Evolutionary conservation across 1,140 invertebrate genomes (phyloP).

Genomic region (Drosophila melanogaster): DNA sequence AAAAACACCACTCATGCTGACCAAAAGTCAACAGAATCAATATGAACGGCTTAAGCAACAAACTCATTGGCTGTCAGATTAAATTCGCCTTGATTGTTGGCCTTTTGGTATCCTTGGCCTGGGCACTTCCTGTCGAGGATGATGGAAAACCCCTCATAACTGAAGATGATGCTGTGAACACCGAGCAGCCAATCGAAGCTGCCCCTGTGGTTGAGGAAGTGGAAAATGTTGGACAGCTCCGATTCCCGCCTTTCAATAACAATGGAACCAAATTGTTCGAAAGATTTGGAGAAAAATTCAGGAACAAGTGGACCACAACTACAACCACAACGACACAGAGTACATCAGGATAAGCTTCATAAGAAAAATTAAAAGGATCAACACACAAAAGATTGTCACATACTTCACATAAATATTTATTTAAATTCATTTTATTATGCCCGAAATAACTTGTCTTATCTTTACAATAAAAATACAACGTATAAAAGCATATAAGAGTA

Average conservation of each 20-base stretch:
- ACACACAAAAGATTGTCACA: neutral
- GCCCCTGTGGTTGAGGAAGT: slow-evolving; percentile 2
- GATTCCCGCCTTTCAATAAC: slow-evolving; percentile 21
- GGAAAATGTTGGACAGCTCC: slow-evolving; percentile 2
- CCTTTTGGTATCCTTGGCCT: slow-evolving; percentile 35
- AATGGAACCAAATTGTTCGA: slow-evolving; percentile 21
- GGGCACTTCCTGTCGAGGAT: slow-evolving; percentile 22
- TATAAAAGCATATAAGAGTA: too few relatives aligned
- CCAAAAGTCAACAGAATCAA: slow-evolving; percentile 7
- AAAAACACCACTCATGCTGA: slow-evolving; percentile 8
- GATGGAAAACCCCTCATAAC: neutral
- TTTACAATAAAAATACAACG: neutral
- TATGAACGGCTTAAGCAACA: slow-evolving; percentile 21
- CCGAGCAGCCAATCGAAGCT: slow-evolving; percentile 1
- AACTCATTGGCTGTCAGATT: slow-evolving; percentile 8
- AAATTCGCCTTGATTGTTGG: slow-evolving; percentile 19
- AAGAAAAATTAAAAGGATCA: neutral
- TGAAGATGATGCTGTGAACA: neutral
- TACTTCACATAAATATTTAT: slow-evolving; percentile 13
- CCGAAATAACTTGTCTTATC: neutral
- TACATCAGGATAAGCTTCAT: neutral
- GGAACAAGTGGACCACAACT: slow-evolving; percentile 10
- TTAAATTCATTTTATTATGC: neutral
- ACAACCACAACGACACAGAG: slow-evolving; percentile 6
- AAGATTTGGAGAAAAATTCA: slow-evolving; percentile 30